Conservation (phyloP, 2,888 invertebrate species). For the Craniophora ligustri region DNA sequence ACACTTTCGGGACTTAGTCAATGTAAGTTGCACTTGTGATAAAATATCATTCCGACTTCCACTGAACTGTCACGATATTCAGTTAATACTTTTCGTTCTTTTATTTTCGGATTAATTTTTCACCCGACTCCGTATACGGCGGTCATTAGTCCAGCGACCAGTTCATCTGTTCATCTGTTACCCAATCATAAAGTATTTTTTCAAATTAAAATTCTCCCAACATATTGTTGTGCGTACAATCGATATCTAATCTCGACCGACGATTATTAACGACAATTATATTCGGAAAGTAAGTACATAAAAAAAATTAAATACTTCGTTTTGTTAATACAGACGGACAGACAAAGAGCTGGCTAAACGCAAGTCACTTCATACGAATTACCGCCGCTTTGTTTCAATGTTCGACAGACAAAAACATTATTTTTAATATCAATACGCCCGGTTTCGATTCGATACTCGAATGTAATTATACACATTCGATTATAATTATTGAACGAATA, state of each 20-base stretch:
- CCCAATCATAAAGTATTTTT: conserved; percentile 40
- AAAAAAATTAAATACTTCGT: conserved; percentile 76
- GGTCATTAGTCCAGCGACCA: conserved; percentile 38
- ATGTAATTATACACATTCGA: conserved; percentile 76
- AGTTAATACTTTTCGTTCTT: conserved; percentile 15
- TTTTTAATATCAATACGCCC: conserved; percentile 78
- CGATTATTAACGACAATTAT: conserved; percentile 84
- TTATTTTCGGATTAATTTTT: too few species aligned
- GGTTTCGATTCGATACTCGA: conserved; percentile 69
- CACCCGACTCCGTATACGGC: conserved; percentile 23
- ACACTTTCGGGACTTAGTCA: conserved; percentile 70
- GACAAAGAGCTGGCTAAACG: conserved; percentile 78
- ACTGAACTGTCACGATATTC: conserved; percentile 32
- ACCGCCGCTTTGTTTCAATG: conserved; percentile 82
- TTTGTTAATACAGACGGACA: conserved; percentile 77
- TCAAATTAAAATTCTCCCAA: conserved; percentile 50
- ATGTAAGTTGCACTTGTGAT: conserved; percentile 63
- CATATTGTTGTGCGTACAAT: conserved; percentile 62
- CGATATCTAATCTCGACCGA: conserved; percentile 67
- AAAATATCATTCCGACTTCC: conserved; percentile 55
- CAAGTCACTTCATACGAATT: conserved; percentile 88
- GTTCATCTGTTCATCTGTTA: conserved; percentile 24
- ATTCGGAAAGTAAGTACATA: conserved; percentile 63
- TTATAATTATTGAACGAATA: conserved; percentile 70
- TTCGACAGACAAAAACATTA: conserved; percentile 78